These are phyloP conservation scores for Masnerella sp. DNA, from an alignment of 2,888 invertebrate species.

Conservation along the genomic window DNA sequence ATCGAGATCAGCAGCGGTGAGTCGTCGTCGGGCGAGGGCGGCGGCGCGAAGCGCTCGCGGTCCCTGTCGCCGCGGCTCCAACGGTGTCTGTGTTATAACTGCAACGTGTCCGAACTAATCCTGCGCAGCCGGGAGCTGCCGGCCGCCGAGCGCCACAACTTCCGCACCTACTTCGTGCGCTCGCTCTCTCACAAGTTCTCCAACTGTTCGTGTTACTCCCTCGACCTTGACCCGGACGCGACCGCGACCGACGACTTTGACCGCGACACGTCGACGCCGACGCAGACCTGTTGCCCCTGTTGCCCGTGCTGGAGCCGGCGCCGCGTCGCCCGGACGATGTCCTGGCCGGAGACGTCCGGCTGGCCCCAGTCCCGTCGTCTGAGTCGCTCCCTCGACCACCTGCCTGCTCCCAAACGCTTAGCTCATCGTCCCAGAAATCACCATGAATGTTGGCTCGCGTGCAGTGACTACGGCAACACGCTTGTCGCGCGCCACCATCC, in stretches of 20 bases:
- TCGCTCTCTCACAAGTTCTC: conserved; percentile 71
- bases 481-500: conserved; percentile 32
- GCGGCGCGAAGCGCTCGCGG: conserved; percentile 64
- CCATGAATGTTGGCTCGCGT: conserved; percentile 34
- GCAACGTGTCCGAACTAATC: conserved; percentile 73
- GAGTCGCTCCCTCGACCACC: conserved; percentile 31
- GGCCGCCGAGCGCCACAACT: conserved; percentile 70
- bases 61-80: conserved; percentile 66
- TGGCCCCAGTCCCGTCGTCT: conserved; percentile 17
- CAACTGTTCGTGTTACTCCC: conserved; percentile 69
- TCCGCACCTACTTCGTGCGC: conserved; percentile 68
- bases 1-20: conserved; percentile 70
- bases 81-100: conserved; percentile 71
- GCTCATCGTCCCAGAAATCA: conserved; percentile 45
- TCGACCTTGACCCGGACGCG: conserved; percentile 28
- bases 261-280: too few species aligned
- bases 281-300: background rate
- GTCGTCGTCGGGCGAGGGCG: conserved; percentile 36
- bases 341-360: conserved; percentile 41
- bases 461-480: conserved; percentile 29
- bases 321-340: conserved; percentile 41
- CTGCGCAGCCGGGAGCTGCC: conserved; percentile 68
- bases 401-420: conserved; percentile 41
- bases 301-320: background rate
- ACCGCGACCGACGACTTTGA: conserved; percentile 1